Evolutionary conservation across 1,140 invertebrate genomes (phyloP).

Genomic region (Metopolophium dirhodum): DNA sequence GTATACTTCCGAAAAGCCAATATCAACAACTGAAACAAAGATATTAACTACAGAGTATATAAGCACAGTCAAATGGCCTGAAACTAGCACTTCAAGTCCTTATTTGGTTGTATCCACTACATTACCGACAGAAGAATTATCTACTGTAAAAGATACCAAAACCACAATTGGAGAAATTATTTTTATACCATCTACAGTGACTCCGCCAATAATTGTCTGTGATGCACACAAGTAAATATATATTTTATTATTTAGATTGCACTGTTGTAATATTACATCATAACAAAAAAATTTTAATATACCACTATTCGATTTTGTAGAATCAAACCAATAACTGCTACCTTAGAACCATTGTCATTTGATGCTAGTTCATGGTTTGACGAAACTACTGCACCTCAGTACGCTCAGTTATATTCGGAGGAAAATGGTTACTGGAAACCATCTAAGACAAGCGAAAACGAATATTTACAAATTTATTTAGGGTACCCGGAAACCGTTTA

Average conservation of each 20-base stretch:
- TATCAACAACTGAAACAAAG: background rate
- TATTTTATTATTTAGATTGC: background rate
- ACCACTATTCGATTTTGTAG: background rate
- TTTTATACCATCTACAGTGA: background rate
- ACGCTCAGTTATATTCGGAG: background rate
- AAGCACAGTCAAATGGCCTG: constrained; percentile 32
- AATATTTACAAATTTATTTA: constrained; percentile 77
- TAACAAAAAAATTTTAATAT: background rate
- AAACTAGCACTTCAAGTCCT: background rate
- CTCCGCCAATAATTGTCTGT: background rate
- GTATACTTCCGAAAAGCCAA: background rate
- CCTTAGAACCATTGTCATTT: background rate
- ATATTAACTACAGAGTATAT: background rate
- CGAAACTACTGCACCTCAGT: constrained; percentile 3
- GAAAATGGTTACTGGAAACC: constrained; percentile 69
- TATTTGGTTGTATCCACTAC: background rate
- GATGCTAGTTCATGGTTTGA: constrained; percentile 40
- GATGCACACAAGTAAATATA: background rate
- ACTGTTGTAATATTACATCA: background rate
- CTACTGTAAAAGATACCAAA: background rate
- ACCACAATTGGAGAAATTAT: background rate
- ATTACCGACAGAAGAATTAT: background rate
- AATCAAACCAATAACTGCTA: background rate
- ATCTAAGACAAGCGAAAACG: constrained; percentile 65
- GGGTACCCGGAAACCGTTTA: constrained; percentile 71